Evolutionary conservation across 2,888 invertebrate genomes (phyloP).

Genomic region (Agonopterix subpropinquella): DNA sequence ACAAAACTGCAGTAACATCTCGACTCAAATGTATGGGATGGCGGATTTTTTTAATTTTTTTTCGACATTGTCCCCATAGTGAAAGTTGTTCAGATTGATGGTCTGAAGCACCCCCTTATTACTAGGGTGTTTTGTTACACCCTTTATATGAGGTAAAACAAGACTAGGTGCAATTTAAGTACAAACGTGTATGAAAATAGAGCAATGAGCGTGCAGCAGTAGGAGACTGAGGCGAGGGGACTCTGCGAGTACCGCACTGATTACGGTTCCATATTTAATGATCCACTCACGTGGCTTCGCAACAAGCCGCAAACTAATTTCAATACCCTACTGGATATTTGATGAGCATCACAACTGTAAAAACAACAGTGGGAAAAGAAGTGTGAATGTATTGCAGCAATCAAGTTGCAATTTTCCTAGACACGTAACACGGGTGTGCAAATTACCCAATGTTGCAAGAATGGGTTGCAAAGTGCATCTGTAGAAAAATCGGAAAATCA

Average conservation of each 20-base stretch:
- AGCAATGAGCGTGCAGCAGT: slow-evolving; percentile 33
- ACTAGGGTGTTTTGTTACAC: no score
- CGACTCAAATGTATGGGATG: no score
- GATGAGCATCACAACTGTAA: slow-evolving; percentile 4
- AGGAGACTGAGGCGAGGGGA: slow-evolving; percentile 42
- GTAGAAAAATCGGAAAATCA: slow-evolving; percentile 58
- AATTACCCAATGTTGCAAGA: slow-evolving; percentile 23
- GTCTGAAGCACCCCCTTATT: no score
- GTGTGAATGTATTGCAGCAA: neutral
- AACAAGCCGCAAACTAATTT: slow-evolving; percentile 60
- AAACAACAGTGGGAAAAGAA: slow-evolving; percentile 2
- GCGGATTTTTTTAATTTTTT: no score
- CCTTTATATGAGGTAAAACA: no score
- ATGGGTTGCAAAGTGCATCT: slow-evolving; percentile 28
- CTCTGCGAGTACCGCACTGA: slow-evolving; percentile 58
- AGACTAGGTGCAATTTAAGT: slow-evolving; percentile 1
- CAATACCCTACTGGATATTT: slow-evolving; percentile 49
- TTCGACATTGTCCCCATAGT: no score
- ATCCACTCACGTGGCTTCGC: slow-evolving; percentile 55
- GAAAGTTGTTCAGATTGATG: no score
- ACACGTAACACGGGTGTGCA: slow-evolving; percentile 7
- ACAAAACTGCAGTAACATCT: no score
- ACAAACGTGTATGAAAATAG: slow-evolving; percentile 27
- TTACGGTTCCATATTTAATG: slow-evolving; percentile 71
- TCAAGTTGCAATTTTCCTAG: slow-evolving; percentile 5